These are phyloP conservation scores for Drosophila teissieri DNA, from an alignment of 1,140 invertebrate species.

Conservation along the genomic window DNA sequence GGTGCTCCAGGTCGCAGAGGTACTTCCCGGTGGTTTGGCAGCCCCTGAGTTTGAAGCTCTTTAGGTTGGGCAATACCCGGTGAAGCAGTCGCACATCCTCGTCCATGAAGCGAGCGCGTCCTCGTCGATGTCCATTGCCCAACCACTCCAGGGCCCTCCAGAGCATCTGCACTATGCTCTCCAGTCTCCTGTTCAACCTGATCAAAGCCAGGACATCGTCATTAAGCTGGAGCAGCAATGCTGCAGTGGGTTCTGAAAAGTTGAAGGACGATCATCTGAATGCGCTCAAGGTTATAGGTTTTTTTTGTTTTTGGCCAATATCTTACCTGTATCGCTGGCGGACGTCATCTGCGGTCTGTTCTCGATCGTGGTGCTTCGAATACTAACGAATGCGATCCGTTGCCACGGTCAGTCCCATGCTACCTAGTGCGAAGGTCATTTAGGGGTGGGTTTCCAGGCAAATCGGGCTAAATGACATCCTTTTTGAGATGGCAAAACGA, in stretches of 20 bases:
- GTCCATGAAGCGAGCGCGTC: slow-evolving; percentile 58
- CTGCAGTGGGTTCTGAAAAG: slow-evolving; percentile 14
- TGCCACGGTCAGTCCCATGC: slow-evolving; percentile 46
- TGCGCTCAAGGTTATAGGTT: slow-evolving; percentile 5
- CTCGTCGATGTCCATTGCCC: slow-evolving; percentile 21
- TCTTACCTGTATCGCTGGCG: slow-evolving; percentile 52
- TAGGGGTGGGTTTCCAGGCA: slow-evolving; percentile 70
- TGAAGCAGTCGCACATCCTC: slow-evolving; percentile 65
- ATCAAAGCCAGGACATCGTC: slow-evolving; percentile 74
- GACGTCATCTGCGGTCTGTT: slow-evolving; percentile 55
- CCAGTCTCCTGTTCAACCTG: slow-evolving; percentile 57
- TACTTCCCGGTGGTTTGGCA: slow-evolving; percentile 71
- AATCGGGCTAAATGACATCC: slow-evolving; percentile 19
- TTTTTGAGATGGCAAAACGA: slow-evolving; percentile 39
- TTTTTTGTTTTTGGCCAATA: background rate
- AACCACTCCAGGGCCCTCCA: slow-evolving; percentile 74
- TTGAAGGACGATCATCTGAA: slow-evolving; percentile 5
- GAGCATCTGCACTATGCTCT: slow-evolving; percentile 56
- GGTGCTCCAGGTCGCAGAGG: slow-evolving; percentile 51
- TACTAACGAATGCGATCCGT: slow-evolving; percentile 42
- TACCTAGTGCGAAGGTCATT: slow-evolving; percentile 43
- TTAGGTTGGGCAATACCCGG: slow-evolving; percentile 58
- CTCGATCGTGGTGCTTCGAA: slow-evolving; percentile 34
- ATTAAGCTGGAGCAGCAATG: slow-evolving; percentile 62
- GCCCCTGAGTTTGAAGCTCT: slow-evolving; percentile 54